Evolutionary conservation across 2,888 invertebrate genomes (phyloP), one percentile per base, ranked within the genome.

Genomic region (Caenorhabditis sulstoni): DNA sequence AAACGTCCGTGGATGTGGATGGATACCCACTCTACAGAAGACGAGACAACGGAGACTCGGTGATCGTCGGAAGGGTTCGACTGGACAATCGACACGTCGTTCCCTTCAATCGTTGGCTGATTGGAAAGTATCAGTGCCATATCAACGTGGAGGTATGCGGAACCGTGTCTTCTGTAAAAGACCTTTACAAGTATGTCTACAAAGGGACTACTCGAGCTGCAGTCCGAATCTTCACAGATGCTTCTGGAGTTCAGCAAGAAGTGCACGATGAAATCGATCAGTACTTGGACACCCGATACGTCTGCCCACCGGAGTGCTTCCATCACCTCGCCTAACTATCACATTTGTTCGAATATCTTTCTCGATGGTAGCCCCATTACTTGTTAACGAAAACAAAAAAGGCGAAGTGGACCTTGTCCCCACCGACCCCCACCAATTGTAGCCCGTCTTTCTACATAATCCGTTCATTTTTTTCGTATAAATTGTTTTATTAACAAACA

Each of bases 21-120:
- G 90, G 90, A 18, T 91, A 91, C 82, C 90, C 91, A 0, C 9
- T 64, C 16, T 91, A 91, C 77, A 55, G 87, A 14, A 73, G 91
- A 57, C 80, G 77, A 81, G 85, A 68, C 52, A 83, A 65, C 84
- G 86, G 84, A 53, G 81, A 39, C n/a, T 20, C 74, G 2, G 37
- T 62, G n/a, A 11, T n/a, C 2, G 41, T 7, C 18, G 23, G 41
- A 0, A 20, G 39, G 8, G 20, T 47, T 1, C 12, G n/a, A 0
- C 37, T 66, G 20, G 55, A 53, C 11, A 91, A 91, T 79, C 55
- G 86, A 23, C 89, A 85, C 84, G 87, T 91, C 8, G 91, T 91
- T 9, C 91, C 91, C 0, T 91, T 91, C 79, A 90, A 90, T 75
- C 68, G 70, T 3, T 81, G 53, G 41, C 79, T 90, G 3, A n/a